Conservation (phyloP, 2,113 vertebrate genomes). For the Ammodytes marinus region DNA sequence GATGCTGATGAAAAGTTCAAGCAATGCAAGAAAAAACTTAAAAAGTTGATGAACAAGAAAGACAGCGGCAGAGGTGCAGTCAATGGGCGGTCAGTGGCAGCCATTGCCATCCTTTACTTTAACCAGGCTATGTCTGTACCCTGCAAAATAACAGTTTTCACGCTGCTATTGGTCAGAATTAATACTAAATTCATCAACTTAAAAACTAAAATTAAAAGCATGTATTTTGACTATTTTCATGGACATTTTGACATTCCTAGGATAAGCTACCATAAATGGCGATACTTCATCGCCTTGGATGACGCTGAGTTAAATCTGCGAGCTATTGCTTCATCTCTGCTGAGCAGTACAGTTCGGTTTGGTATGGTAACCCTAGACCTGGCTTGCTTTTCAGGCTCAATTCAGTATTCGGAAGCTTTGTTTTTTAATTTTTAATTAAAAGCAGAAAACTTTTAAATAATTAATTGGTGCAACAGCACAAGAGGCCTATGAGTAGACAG, state of each 20-base stretch:
- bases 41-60: neutral
- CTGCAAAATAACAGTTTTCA: too few species aligned
- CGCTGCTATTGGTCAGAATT: neutral
- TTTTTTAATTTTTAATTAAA: too few species aligned
- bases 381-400: too few species aligned
- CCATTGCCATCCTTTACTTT: neutral
- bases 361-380: too few species aligned
- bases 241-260: neutral
- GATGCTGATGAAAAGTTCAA: neutral
- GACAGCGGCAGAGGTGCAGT: neutral
- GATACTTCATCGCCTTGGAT: neutral
- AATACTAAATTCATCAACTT: neutral
- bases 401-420: too few species aligned
- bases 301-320: neutral
- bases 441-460: too few species aligned
- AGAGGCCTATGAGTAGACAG: too few species aligned
- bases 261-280: neutral
- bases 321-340: neutral
- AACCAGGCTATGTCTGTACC: neutral
- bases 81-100: neutral
- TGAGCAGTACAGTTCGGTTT: too few species aligned
- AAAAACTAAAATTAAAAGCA: neutral
- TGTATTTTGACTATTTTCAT: neutral
- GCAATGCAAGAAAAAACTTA: conserved; percentile 20
- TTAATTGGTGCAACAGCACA: too few species aligned